phyloP scores from a whole-genome alignment of 2,888 invertebrate genomes.

The Meiosimyza platycephala region DNA sequence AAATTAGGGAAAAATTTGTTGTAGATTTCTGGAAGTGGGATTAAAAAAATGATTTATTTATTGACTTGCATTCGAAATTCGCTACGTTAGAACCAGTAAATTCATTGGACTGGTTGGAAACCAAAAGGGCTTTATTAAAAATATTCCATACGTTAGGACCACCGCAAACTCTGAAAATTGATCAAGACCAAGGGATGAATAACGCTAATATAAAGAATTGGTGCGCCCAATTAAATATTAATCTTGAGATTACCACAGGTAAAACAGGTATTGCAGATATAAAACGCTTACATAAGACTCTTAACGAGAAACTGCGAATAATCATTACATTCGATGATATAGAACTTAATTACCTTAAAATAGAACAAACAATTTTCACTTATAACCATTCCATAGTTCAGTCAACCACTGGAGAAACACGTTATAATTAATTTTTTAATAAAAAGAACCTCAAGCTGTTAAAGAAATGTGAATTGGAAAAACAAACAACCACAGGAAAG shows the following conservation, averaged over 20 bases:
- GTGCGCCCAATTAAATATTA: constrained; percentile 36
- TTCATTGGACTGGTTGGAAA: constrained; percentile 33
- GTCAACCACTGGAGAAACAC: constrained; percentile 28
- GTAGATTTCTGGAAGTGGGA: too few relatives aligned
- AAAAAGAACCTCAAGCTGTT: constrained; percentile 3
- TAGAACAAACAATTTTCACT: constrained; percentile 30
- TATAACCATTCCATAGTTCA: constrained; percentile 33
- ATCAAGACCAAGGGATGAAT: constrained; percentile 39
- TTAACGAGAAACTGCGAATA: constrained; percentile 39
- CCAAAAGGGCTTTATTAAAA: constrained; percentile 35
- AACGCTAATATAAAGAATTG: constrained; percentile 34
- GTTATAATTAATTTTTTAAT: constrained; percentile 35
- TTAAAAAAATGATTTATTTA: constrained; percentile 1
- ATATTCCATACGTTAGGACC: constrained; percentile 40
- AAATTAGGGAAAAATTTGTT: constrained; percentile 28
- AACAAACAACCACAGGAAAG: constrained; percentile 23
- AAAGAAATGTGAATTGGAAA: constrained; percentile 36
- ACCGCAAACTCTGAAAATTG: constrained; percentile 29
- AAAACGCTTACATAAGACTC: constrained; percentile 40
- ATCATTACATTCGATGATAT: constrained; percentile 34
- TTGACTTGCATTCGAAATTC: constrained; percentile 26
- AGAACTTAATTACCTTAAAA: constrained; percentile 26
- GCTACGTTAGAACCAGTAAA: constrained; percentile 19
- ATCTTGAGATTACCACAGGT: constrained; percentile 33
- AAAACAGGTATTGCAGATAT: constrained; percentile 40